phyloP scores from a whole-genome alignment of 1,140 invertebrate species.

The Psix sp. region DNA sequence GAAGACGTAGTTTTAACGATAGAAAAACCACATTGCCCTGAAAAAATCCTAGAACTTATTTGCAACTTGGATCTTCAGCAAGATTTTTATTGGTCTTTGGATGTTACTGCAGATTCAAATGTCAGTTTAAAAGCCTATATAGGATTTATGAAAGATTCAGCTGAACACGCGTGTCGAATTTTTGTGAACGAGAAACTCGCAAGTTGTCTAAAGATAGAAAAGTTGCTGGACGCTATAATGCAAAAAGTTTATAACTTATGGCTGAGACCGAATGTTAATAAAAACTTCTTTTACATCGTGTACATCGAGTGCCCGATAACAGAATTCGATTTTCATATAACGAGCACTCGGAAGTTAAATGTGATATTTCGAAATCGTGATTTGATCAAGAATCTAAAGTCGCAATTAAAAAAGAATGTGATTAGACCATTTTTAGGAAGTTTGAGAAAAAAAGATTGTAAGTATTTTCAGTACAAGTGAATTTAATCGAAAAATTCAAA shows the following conservation, averaged over 20 bases:
- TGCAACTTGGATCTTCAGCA: slow-evolving; percentile 32
- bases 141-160: slow-evolving; percentile 43
- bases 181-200: slow-evolving; percentile 61
- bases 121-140: slow-evolving; percentile 50
- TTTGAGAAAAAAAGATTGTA: not conserved
- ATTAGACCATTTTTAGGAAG: slow-evolving; percentile 16
- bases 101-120: not conserved
- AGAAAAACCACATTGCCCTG: slow-evolving; percentile 52
- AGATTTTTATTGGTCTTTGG: slow-evolving; percentile 51
- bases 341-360: slow-evolving; percentile 7
- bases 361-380: slow-evolving; percentile 38
- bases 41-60: slow-evolving; percentile 56
- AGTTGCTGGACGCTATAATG: slow-evolving; percentile 22
- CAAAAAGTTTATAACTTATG: slow-evolving; percentile 11
- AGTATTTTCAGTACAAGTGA: slow-evolving; percentile 4
- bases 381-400: slow-evolving; percentile 40
- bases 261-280: not conserved
- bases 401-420: slow-evolving; percentile 34
- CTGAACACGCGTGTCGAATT: slow-evolving; percentile 30
- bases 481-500: slow-evolving; percentile 1
- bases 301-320: slow-evolving; percentile 49
- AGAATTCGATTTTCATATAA: slow-evolving; percentile 38
- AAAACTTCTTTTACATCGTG: slow-evolving; percentile 55
- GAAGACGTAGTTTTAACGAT: slow-evolving; percentile 58
- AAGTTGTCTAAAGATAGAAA: slow-evolving; percentile 52